Evolutionary conservation across 1,140 invertebrate genomes (phyloP).

Genomic region (Drosophila chauvacae): DNA sequence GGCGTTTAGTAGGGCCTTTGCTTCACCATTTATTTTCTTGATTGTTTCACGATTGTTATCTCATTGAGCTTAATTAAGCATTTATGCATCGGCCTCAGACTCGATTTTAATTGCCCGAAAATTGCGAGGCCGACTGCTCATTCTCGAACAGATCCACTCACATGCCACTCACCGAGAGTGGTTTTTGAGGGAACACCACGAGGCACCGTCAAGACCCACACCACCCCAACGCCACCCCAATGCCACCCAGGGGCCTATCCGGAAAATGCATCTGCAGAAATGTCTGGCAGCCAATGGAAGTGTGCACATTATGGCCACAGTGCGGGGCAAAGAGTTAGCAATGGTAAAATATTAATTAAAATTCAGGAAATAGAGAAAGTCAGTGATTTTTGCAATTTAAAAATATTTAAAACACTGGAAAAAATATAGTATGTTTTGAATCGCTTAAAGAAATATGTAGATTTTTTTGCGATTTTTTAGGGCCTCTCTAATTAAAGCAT

Average conservation of each 20-base stretch:
- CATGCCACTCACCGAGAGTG: conserved; percentile 20
- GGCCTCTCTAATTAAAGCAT: too few relatives aligned
- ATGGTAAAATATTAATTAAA: neutral
- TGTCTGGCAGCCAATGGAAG: conserved; percentile 4
- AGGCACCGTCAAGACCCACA: neutral
- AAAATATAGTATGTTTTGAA: neutral
- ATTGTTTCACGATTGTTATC: neutral
- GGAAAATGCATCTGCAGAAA: conserved; percentile 37
- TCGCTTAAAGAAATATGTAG: neutral
- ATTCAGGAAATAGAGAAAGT: neutral
- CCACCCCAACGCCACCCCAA: neutral
- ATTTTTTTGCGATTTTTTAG: too few relatives aligned
- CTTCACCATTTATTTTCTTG: neutral
- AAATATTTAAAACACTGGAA: neutral
- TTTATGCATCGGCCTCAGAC: neutral
- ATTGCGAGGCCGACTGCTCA: conserved; percentile 20
- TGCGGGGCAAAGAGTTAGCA: neutral
- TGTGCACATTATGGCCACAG: conserved; percentile 11
- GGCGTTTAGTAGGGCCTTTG: neutral
- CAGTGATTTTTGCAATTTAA: neutral
- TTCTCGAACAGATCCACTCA: conserved; percentile 30
- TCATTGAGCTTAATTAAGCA: conserved; percentile 19
- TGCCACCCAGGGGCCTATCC: conserved; percentile 14
- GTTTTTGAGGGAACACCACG: conserved; percentile 10
- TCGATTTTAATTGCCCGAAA: conserved; percentile 31